Percentiles rank a stretch among this genome's conserved stretches.
These are phyloP conservation scores for Belgica antarctica DNA, from an alignment of 2,888 invertebrate species.

Conservation along the genomic window DNA sequence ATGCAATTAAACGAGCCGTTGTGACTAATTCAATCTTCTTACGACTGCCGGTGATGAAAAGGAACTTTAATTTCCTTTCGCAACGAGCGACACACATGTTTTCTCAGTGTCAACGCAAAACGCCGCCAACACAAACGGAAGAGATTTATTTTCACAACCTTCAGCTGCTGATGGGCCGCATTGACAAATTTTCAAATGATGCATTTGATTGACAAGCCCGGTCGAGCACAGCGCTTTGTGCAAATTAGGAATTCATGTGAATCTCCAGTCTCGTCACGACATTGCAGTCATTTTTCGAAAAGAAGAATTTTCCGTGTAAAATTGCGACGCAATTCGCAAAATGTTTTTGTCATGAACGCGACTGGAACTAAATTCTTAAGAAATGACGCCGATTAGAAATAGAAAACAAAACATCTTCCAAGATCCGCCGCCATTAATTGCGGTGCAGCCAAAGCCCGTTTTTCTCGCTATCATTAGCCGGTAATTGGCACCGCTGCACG, in stretches of 20 bases:
- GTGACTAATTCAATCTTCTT: neutral
- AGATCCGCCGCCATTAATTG: no score
- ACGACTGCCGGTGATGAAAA: neutral
- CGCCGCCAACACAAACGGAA: neutral
- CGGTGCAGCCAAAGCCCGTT: no score
- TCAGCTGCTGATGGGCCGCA: conserved; percentile 2
- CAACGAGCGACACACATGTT: neutral
- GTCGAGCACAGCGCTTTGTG: no score
- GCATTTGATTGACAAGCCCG: conserved; percentile 8
- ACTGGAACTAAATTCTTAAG: neutral
- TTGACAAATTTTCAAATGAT: no score
- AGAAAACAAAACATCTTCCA: no score
- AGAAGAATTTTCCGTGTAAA: neutral
- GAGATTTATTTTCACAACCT: conserved; percentile 11
- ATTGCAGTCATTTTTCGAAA: neutral
- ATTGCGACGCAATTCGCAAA: neutral
- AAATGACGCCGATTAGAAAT: neutral
- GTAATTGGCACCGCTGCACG: neutral
- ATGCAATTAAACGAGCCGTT: neutral
- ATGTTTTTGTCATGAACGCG: neutral
- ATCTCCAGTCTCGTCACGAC: neutral
- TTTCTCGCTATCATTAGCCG: no score
- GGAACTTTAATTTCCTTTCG: conserved; percentile 4
- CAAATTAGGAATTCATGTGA: neutral
- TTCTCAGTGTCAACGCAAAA: neutral